Evolutionary conservation across 2,888 invertebrate species (phyloP), one percentile per base, ranked within the genome.

Genomic region (Pristionchus exspectatus): DNA sequence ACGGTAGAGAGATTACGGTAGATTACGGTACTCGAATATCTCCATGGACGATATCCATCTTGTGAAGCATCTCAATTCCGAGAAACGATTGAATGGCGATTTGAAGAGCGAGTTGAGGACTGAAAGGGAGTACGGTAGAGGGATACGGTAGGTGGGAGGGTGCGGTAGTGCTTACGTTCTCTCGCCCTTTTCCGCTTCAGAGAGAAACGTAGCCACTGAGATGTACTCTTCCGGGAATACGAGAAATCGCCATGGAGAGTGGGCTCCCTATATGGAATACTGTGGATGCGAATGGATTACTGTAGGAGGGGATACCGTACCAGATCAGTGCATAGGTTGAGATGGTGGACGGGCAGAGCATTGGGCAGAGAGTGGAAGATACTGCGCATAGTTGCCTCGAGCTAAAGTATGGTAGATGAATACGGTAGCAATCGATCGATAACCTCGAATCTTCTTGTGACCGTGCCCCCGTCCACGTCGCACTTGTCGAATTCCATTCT

Each of bases 401-500:
- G 44, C 81, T 81, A 27, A 2, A 81, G n/a, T 44, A 77, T 7
- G 77, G 77, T 44, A 77, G 9, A 16, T 4, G 30, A 44, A 3
- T 77, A 44, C 77, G 18, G 77, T 33, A 74, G 3, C 56, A 5
- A 63, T 81, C 50, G 27, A 50, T 50, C 72, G 81, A 44, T 27
- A 16, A 54, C 81, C 81, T 81, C 81, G 27, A 81, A 54, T 54
- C 81, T 24, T 54, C n/a, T 81, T 3, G 81, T 16, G n/a, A 50
- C 7, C 81, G 50, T 54, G 5, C n/a, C n/a, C 0, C 81, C 50
- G 3, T 81, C 81, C n/a, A 14, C 81, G 9, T 81, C 81, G 12
- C 44, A n/a, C 50, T 81, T 81, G 18, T 81, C 81, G 81, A 81
- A 81, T 18, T 81, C 81, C 44, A 81, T 81, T 14, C 81, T 81